These are phyloP conservation scores for Andrena dorsata DNA, from an alignment of 2,888 invertebrate species.

Conservation along the genomic window DNA sequence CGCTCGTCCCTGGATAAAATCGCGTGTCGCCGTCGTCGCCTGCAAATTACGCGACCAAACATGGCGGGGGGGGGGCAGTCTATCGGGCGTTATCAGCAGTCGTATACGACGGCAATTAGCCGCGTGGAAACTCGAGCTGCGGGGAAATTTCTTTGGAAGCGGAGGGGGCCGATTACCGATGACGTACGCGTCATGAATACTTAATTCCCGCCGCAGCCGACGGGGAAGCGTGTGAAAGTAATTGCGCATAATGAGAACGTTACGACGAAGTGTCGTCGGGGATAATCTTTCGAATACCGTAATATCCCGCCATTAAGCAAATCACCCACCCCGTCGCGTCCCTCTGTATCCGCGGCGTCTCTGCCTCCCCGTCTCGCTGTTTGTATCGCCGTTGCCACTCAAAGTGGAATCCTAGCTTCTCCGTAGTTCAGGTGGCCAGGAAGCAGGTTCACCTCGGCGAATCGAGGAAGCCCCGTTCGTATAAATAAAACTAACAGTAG, in stretches of 20 bases:
- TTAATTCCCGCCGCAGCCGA: conserved; percentile 33
- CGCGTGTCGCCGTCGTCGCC: conserved; percentile 39
- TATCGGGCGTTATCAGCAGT: conserved; percentile 59
- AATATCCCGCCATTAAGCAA: conserved; percentile 51
- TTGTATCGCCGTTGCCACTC: background rate
- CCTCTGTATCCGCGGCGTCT: conserved; percentile 1
- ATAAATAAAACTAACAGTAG: background rate
- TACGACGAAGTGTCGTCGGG: conserved; percentile 34
- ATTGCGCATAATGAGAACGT: conserved; percentile 54
- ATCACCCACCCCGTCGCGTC: conserved; percentile 25
- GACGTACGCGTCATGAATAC: conserved; percentile 60
- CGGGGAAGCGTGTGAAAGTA: conserved; percentile 46
- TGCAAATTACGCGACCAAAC: conserved; percentile 55
- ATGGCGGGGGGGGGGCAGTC: conserved; percentile 7
- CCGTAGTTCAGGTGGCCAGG: conserved; percentile 4
- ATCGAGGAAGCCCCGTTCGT: conserved; percentile 15
- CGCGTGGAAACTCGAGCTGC: conserved; percentile 37
- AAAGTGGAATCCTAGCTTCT: conserved; percentile 3
- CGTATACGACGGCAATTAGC: conserved; percentile 46
- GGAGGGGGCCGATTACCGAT: conserved; percentile 49
- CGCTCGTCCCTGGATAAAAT: conserved; percentile 64
- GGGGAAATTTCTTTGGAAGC: conserved; percentile 52
- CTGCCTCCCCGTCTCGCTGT: too few species aligned
- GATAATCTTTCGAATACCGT: conserved; percentile 55
- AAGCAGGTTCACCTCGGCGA: background rate